Base-by-base conservation (phyloP, 2,113 vertebrate species). In the Benitochromis conjunctus region DNA sequence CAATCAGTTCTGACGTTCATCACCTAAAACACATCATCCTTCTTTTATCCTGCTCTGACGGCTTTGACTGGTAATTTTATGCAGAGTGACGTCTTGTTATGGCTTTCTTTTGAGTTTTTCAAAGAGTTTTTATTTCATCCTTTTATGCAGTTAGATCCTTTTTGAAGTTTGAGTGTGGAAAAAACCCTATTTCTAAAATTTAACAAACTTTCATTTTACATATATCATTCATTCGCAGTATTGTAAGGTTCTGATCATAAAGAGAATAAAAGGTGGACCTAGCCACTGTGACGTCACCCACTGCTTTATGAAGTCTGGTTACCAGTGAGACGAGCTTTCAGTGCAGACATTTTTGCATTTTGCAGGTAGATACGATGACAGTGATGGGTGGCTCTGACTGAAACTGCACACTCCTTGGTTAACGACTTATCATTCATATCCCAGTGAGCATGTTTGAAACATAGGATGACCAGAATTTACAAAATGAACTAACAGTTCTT, bases 211-310 rank as follows among this genome's bases (percentile, higher is more conserved):
- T 91, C 0, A 4, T 12, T 11, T 54, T 55, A 64, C 41, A 78
- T 21, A 48, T 46, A 19, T 9, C 3, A 1, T 19, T 51, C 0
- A 76, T 7, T 48, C 0, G 1, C 24, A 51, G 10, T 76, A 2
- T 76, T 31, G 7, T 51, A 51, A 19, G 0, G 24, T 74, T 74
- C 0, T 51, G 69, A 18, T 31, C 69, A 76, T 48, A 31, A 18
- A 76, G 43, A 31, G 24, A 12, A 76, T 48, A 51, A 51, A 31
- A 74, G 69, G 26, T 31, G 16, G 26, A 76, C 24, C 5, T 54
- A 54, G 53, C 18, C 19, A 7, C 24, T 31, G 41, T 1, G 21
- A 46, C 1, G 2, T 74, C 24, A 48, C 46, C 41, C 18, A 74
- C 24, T 0, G 14, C 41, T 48, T 74, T 48, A 43, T 69, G 64